A percentile compares a stretch with the other conserved stretches of the same genome.
These are phyloP conservation scores for Synanthedon formicaeformis DNA, from an alignment of 2,888 invertebrate genomes.

Conservation along the genomic window DNA sequence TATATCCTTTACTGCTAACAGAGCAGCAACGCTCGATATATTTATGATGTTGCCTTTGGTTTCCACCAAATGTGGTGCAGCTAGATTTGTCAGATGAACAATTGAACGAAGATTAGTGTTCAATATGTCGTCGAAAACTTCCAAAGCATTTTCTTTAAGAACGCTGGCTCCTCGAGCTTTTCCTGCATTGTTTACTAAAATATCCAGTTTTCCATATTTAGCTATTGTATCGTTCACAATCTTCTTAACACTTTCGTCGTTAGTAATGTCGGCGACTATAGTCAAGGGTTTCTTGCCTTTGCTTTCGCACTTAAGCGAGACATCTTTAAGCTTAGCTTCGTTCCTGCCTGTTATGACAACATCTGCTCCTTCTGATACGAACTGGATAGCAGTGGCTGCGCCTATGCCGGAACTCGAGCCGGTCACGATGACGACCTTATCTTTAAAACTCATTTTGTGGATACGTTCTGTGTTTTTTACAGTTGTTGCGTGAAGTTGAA, in stretches of 20 bases:
- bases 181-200: constrained; percentile 28
- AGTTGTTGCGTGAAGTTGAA: too few relatives aligned
- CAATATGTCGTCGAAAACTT: background rate
- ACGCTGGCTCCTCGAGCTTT: background rate
- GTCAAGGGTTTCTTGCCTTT: constrained; percentile 15
- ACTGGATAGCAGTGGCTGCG: constrained; percentile 15
- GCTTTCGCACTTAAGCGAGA: constrained; percentile 13
- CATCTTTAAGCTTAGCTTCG: constrained; percentile 14
- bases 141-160: background rate
- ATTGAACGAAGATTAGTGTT: constrained; percentile 20
- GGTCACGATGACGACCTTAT: constrained; percentile 21
- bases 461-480: too few relatives aligned
- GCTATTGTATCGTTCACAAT: background rate
- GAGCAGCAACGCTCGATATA: constrained; percentile 14
- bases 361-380: constrained; percentile 14
- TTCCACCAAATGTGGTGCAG: constrained; percentile 12
- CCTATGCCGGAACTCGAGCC: constrained; percentile 22
- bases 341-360: constrained; percentile 21
- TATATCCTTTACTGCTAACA: constrained; percentile 5
- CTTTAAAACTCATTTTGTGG: constrained; percentile 14
- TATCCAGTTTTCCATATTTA: constrained; percentile 21
- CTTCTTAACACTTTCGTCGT: constrained; percentile 6
- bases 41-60: constrained; percentile 18
- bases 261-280: constrained; percentile 19
- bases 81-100: constrained; percentile 19